Evolutionary conservation across 2,113 vertebrate genomes (phyloP).

Genomic region (Hypomesus transpacificus): DNA sequence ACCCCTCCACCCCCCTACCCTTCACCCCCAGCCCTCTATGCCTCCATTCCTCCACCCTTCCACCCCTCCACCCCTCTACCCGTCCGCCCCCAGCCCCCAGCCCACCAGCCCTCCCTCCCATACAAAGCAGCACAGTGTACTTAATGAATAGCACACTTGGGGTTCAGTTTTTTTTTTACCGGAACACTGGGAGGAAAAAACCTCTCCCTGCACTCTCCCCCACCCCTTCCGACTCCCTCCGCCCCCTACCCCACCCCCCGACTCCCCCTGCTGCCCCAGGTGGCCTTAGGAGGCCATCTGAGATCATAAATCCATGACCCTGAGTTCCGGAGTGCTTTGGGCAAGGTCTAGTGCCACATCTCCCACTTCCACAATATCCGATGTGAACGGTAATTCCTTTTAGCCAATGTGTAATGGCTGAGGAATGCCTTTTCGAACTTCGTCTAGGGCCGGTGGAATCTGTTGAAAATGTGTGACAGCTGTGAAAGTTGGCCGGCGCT

Average conservation of each 20-base stretch:
- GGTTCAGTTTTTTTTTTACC: slow-evolving; percentile 55
- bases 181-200: slow-evolving; percentile 33
- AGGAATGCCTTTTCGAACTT: slow-evolving; percentile 92
- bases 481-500: slow-evolving; percentile 84
- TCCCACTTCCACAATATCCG: slow-evolving; percentile 97
- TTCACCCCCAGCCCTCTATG: too few species aligned
- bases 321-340: slow-evolving; percentile 88
- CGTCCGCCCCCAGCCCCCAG: too few species aligned
- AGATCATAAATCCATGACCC: slow-evolving; percentile 88
- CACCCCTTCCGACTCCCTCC: too few species aligned
- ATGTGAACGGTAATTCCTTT: slow-evolving; percentile 96
- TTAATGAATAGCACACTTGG: slow-evolving; percentile 79
- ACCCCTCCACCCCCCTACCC: too few species aligned
- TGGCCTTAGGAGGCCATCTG: slow-evolving; percentile 79
- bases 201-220: too few species aligned
- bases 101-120: not conserved
- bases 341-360: slow-evolving; percentile 89
- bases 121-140: slow-evolving; percentile 63
- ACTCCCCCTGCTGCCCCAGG: slow-evolving; percentile 36
- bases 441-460: slow-evolving; percentile 90
- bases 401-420: slow-evolving; percentile 91
- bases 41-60: not conserved
- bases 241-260: too few species aligned
- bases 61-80: slow-evolving; percentile 3
- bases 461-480: slow-evolving; percentile 99